Base-by-base conservation (phyloP, 1,140 invertebrate species). In the Nebria ingens region DNA sequence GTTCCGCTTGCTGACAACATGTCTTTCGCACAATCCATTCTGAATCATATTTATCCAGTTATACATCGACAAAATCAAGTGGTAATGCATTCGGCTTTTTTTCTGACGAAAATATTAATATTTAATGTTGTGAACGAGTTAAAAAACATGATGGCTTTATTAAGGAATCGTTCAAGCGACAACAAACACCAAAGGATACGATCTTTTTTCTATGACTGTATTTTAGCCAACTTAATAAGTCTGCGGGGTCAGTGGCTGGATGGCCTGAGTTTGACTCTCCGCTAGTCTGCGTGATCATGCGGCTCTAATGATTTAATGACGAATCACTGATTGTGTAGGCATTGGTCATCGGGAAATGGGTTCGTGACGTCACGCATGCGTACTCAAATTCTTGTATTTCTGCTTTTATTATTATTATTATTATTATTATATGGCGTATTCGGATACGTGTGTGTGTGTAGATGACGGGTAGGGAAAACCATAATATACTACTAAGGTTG, bases 251-350 rank as follows among this genome's bases (percentile, higher is more conserved):
- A 45, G 9, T 11, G 40, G 6, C 40, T 17, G 25, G 25, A 29
- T 6, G 40, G 40, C 40, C 6, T 45, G 6, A 45, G 6, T 11
- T 45, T 6, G 40, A 45, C 40, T 45, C 15, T 11, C 17, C 40
- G 40, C n/a, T n/a, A 45, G 3, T 11, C 40, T 6, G 40, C 40
- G 40, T 45, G 40, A 45, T 17, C 40, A 45, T 45, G 40, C 40
- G 17, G 40, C 17, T n/a, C n/a, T 45, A 45, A 45, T 45, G 40
- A 45, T 45, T 45, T 45, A 45, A 45, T 45, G 40, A 45, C 40
- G 40, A 45, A 45, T 45, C 40, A 45, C 40, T 45, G 40, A 45
- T 45, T 17, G 15, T 17, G 17, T n/a, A 17, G 6, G 9, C 17
- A 45, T 45, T 45, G 40, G 40, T 45, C 40, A 17, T 45, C 15